Percentiles rank a stretch among this genome's conserved stretches.
Evolutionary conservation across 2,113 vertebrate genomes (phyloP).

Genomic region (Catharus fuscescens): DNA sequence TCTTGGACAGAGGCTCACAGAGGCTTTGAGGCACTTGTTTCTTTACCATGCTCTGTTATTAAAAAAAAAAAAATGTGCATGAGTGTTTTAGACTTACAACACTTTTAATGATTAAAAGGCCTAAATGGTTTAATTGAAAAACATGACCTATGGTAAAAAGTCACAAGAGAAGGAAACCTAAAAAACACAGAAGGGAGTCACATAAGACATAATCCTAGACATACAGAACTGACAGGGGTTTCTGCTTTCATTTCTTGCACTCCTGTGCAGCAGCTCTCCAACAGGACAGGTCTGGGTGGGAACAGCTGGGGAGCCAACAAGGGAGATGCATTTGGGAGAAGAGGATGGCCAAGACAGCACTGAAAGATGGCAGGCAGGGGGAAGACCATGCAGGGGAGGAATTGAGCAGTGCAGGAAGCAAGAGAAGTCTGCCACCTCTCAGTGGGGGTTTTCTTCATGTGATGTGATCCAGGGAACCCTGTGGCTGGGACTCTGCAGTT

Average conservation of each 20-base stretch:
- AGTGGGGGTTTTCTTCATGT: not conserved
- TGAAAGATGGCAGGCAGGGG: not conserved
- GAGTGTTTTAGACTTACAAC: not conserved
- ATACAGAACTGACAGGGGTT: not conserved
- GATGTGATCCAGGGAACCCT: not conserved
- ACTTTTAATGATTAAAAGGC: not conserved
- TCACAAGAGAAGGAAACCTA: not conserved
- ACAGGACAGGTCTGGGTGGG: not conserved
- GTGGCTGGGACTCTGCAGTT: not conserved
- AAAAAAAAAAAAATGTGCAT: not conserved
- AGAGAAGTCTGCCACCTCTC: not conserved
- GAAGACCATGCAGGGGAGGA: not conserved
- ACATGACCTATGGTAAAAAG: rapidly evolving
- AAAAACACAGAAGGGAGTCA: not conserved
- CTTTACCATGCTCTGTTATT: not conserved
- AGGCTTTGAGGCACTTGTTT: not conserved
- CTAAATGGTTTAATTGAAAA: not conserved
- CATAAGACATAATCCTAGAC: not conserved
- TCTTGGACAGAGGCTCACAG: not conserved
- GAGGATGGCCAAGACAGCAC: not conserved
- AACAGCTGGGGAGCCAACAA: not conserved
- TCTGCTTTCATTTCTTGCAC: not conserved
- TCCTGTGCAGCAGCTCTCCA: not conserved
- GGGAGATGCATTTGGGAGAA: not conserved
- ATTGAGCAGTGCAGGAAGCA: not conserved